A percentile compares a stretch with the other conserved stretches of the same genome.
Conservation (phyloP, 2,113 vertebrate genomes). For the Willisornis vidua region DNA sequence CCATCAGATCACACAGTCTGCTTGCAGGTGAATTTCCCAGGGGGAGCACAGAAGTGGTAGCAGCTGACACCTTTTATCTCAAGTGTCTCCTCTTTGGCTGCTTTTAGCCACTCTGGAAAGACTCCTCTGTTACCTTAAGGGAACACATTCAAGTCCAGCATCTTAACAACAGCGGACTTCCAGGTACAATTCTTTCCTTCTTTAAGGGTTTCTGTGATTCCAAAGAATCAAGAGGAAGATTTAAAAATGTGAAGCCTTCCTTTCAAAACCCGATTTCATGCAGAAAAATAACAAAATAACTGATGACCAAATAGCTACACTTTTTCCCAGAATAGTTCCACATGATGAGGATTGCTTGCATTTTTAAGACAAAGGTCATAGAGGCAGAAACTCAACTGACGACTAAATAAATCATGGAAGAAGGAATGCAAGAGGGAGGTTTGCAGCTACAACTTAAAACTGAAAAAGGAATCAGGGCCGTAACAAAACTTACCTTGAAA, state of each 20-base stretch:
- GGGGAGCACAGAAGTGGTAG: background rate
- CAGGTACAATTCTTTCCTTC: background rate
- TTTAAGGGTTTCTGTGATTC: background rate
- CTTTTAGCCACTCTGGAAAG: background rate
- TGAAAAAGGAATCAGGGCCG: background rate
- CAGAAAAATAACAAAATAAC: background rate
- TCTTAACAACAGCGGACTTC: background rate
- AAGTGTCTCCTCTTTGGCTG: background rate
- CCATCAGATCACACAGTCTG: background rate
- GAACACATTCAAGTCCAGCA: background rate
- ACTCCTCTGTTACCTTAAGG: background rate
- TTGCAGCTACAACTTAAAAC: background rate
- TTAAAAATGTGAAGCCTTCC: background rate
- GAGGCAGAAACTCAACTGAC: background rate
- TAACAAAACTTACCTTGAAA: constrained; percentile 54
- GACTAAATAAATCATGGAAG: background rate
- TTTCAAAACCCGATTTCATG: background rate
- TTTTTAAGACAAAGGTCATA: background rate
- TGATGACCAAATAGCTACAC: background rate
- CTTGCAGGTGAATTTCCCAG: background rate
- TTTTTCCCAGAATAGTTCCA: background rate
- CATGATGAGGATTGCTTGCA: background rate
- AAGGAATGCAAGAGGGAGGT: background rate
- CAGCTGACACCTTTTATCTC: background rate
- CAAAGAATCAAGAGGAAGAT: background rate